Conservation (phyloP, 2,797 vertebrate genomes). For the Takifugu ocellatus region DNA sequence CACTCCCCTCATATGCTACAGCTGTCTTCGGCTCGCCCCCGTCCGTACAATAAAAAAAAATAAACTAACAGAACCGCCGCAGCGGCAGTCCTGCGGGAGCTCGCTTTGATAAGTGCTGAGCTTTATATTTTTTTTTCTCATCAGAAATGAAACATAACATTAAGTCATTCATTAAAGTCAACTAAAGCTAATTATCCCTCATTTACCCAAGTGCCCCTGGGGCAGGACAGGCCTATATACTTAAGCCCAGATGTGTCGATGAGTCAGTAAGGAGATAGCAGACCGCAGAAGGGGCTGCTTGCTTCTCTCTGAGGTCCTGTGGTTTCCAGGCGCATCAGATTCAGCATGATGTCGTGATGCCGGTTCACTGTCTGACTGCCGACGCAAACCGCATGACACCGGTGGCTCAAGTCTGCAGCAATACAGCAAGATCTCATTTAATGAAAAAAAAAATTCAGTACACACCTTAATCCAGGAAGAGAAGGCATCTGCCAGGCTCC, state of each 20-base stretch:
- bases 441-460: constrained; percentile 8
- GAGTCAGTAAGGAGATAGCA: constrained; percentile 77
- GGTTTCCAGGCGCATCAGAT: constrained; percentile 64
- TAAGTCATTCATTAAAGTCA: constrained; percentile 81
- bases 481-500: too few species aligned
- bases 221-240: constrained; percentile 67
- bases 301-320: constrained; percentile 50
- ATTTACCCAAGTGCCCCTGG: constrained; percentile 64
- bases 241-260: constrained; percentile 79
- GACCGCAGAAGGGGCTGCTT: constrained; percentile 65
- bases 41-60: constrained; percentile 45
- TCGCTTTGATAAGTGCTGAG: constrained; percentile 69
- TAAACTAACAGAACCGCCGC: constrained; percentile 47
- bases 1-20: constrained; percentile 38
- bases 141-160: constrained; percentile 77
- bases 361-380: constrained; percentile 43
- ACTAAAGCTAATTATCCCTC: constrained; percentile 78
- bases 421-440: constrained; percentile 24
- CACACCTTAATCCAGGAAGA: constrained; percentile 15
- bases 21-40: constrained; percentile 41
- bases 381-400: constrained; percentile 53
- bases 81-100: constrained; percentile 37
- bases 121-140: constrained; percentile 70
- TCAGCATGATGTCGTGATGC: constrained; percentile 33
- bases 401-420: constrained; percentile 28